Base-by-base conservation (phyloP, 53 echinoderm and acorn worm species). In the Luidia sarsii region DNA sequence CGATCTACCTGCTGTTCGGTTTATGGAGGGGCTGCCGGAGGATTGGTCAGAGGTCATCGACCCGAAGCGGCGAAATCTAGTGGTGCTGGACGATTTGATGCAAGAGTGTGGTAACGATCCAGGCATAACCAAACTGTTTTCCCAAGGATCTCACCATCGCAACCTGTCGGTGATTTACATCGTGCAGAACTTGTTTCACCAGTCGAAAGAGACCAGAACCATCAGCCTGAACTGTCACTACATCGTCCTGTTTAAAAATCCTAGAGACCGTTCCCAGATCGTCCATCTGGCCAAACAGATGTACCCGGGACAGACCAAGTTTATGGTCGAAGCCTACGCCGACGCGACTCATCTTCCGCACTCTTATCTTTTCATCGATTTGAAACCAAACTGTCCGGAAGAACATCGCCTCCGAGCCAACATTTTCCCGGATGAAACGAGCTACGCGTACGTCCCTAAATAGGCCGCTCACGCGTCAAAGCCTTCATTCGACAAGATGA, bases 51-150 rank as follows among this genome's bases (percentile, higher is more conserved):
- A 51, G 35, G 4, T 55, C 20, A 54, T 87, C 28, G 90, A 94
- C 39, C 85, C 81, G n/a, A 27, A 24, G 25, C 27, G 68, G 14
- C n/a, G 30, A 23, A 86, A 86, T 65, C 66, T 92, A 37, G 67
- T 92, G 6, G 67, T 89, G 30, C 46, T 92, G 1, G 92, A 92
- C 27, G 89, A 92, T 70, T 38, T 92, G 45, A 87, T 90, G 92
- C 80, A 46, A 11, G 41, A 41, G 41, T 41, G 41, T 11, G 41
- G 41, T 41, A 41, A 41, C 6, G 41, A 41, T 41, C 52, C 84
- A 31, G 19, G 71, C 50, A 68, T 94, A 20, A 67, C 75, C 1
- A 80, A 87, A 48, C 69, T 94, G 25, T 94, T 94, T 74, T 87
- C 87, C 11, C 79, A 90, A 85, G 90, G 79, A 1, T 87, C 87